Conservation (phyloP, 2,113 vertebrate species). For the Burhinus bistriatus region DNA sequence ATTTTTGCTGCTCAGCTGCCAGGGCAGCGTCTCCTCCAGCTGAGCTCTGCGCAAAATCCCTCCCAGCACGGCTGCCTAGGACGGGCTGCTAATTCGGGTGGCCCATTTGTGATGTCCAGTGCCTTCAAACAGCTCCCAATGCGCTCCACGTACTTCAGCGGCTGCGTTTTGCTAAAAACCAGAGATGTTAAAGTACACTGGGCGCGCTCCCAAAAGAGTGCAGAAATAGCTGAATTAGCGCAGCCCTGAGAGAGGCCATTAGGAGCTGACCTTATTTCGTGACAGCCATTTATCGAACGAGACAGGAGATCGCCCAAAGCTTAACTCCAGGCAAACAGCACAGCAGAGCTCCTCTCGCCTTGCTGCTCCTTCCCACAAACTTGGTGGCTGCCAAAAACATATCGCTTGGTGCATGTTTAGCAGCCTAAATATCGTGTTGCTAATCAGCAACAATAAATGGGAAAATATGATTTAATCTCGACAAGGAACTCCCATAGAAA, state of each 20-base stretch:
- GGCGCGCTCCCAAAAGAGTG: background rate
- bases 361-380: background rate
- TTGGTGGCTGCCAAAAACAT: background rate
- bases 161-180: background rate
- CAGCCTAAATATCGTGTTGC: background rate
- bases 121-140: background rate
- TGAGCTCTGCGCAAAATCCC: background rate
- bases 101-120: rapidly evolving
- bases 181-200: background rate
- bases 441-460: background rate
- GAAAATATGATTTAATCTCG: background rate
- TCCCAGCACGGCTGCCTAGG: rapidly evolving
- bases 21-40: background rate
- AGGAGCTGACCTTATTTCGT: background rate
- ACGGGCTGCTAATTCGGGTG: background rate
- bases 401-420: background rate
- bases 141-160: rapidly evolving
- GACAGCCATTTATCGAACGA: background rate
- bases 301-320: background rate
- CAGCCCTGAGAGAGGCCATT: background rate
- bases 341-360: background rate
- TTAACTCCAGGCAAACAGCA: background rate
- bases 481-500: background rate
- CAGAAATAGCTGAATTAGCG: background rate
- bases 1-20: background rate